Evolutionary conservation across 2,113 vertebrate species (phyloP).

Genomic region (Casuarius casuarius): DNA sequence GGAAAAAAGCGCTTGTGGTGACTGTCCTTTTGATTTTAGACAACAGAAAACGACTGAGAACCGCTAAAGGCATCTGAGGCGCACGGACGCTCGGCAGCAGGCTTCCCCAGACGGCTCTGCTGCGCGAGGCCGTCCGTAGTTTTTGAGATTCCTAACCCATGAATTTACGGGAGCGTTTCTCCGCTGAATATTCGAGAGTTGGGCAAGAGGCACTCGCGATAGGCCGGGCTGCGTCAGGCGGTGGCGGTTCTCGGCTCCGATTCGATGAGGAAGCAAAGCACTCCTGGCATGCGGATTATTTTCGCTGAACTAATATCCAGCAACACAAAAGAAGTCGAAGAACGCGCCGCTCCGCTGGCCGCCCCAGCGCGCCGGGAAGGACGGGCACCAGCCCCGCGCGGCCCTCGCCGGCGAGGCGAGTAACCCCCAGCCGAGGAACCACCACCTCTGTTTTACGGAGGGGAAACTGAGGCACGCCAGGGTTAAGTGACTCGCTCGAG

Average conservation of each 20-base stretch:
- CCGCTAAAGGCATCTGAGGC: neutral
- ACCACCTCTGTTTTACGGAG: neutral
- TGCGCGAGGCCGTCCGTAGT: neutral
- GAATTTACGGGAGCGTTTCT: constrained; percentile 13
- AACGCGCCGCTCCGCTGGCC: neutral
- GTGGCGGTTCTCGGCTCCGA: constrained; percentile 29
- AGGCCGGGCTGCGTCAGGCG: constrained; percentile 54
- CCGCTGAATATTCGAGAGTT: constrained; percentile 11
- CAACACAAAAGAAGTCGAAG: constrained; percentile 36
- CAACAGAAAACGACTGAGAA: neutral
- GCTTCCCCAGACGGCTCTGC: neutral
- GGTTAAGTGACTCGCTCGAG: neutral
- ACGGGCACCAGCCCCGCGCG: too few species aligned
- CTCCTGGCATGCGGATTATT: constrained; percentile 40
- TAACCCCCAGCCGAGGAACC: neutral
- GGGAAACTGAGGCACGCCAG: neutral
- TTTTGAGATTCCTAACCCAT: constrained; percentile 39
- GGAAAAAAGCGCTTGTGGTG: neutral
- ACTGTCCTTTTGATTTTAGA: neutral
- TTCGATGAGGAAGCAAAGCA: constrained; percentile 36
- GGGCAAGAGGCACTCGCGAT: constrained; percentile 15
- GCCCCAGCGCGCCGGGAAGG: neutral
- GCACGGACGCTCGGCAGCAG: neutral
- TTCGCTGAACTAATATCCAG: constrained; percentile 44
- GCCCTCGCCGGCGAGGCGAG: neutral